Evolutionary conservation across 2,113 vertebrate species (phyloP).

Genomic region (Lates calcarifer): DNA sequence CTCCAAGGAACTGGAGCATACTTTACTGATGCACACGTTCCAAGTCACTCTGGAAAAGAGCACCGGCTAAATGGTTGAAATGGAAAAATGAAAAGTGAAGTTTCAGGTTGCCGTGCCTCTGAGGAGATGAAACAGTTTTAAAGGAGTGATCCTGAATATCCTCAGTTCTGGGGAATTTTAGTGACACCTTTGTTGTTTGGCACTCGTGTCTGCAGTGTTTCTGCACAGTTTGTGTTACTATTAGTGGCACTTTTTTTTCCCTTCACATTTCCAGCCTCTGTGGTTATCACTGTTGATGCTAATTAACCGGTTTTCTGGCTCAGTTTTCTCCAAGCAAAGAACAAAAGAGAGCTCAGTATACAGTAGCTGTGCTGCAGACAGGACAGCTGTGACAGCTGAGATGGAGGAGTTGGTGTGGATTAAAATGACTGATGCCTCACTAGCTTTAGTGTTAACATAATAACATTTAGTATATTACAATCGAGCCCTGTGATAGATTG

Average conservation of each 20-base stretch:
- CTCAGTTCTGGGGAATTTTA: constrained; percentile 11
- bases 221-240: neutral
- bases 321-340: neutral
- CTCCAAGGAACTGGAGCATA: constrained; percentile 48
- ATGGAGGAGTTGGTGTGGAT: no score
- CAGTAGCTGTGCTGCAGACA: neutral
- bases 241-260: neutral
- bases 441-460: no score
- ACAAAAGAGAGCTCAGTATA: neutral
- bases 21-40: neutral
- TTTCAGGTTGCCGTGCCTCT: constrained; percentile 39
- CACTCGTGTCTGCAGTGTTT: neutral
- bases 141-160: constrained; percentile 13
- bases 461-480: no score
- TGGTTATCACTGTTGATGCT: neutral
- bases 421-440: no score
- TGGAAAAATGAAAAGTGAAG: constrained; percentile 37
- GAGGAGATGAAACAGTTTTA: constrained; percentile 23
- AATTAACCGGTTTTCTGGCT: neutral
- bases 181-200: constrained; percentile 23
- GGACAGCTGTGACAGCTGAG: no score
- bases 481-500: no score
- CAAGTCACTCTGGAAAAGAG: neutral
- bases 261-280: neutral
- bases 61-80: constrained; percentile 32